Conservation (phyloP, 2,797 vertebrate species). For the Hippocampus kuda region DNA sequence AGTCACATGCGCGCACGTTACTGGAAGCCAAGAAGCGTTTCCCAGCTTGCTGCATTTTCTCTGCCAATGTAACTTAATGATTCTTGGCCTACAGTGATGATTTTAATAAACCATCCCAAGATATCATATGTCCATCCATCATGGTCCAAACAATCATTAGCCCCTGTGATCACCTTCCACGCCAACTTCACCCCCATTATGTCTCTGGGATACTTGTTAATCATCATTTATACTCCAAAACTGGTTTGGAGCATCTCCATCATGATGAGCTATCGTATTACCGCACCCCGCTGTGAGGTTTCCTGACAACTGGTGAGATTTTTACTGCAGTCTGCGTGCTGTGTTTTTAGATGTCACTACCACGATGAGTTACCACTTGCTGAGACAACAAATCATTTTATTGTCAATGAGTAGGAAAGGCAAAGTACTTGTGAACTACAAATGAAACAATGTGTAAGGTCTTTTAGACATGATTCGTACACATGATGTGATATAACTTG, state of each 20-base stretch:
- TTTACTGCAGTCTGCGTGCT: not conserved
- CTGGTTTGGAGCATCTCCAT: slow-evolving; percentile 13
- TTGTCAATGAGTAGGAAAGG: too few relatives aligned
- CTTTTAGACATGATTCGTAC: not conserved
- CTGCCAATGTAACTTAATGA: slow-evolving; percentile 36
- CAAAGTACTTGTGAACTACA: not conserved
- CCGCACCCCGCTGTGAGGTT: not conserved
- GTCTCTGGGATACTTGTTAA: slow-evolving; percentile 14
- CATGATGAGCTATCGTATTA: not conserved
- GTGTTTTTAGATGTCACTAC: not conserved
- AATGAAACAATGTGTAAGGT: not conserved
- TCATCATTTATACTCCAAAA: slow-evolving; percentile 16
- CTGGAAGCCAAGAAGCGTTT: slow-evolving; percentile 40
- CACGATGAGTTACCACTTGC: not conserved
- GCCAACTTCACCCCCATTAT: slow-evolving; percentile 6
- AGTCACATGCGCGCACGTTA: slow-evolving; percentile 29
- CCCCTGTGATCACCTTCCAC: slow-evolving; percentile 16
- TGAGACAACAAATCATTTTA: not conserved
- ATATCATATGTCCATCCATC: slow-evolving; percentile 11
- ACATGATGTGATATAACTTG: not conserved
- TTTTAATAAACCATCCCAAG: slow-evolving; percentile 6
- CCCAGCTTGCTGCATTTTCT: slow-evolving; percentile 15
- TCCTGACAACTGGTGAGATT: slow-evolving; percentile 1
- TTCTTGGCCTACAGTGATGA: slow-evolving; percentile 23
- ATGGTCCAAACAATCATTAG: slow-evolving; percentile 27